These are phyloP conservation scores for Psettodes erumei DNA, from an alignment of 2,113 vertebrate genomes.

Conservation along the genomic window DNA sequence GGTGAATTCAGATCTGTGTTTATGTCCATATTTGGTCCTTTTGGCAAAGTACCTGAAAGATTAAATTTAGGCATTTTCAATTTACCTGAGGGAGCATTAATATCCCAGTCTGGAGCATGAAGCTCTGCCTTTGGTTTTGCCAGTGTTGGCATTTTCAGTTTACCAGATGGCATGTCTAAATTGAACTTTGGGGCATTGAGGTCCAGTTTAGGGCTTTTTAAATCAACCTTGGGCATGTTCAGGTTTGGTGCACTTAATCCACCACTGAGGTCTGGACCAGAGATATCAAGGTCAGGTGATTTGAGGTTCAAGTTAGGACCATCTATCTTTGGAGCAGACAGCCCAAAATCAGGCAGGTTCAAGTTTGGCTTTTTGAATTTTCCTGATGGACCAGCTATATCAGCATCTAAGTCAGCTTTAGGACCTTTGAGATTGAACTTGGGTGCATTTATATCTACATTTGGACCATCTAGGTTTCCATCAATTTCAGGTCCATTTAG, in stretches of 20 bases:
- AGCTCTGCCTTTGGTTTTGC: slow-evolving; percentile 18
- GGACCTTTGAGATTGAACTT: slow-evolving; percentile 62
- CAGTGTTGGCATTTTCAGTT: slow-evolving; percentile 53
- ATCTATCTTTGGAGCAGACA: slow-evolving; percentile 45
- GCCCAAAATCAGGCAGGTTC: slow-evolving; percentile 37
- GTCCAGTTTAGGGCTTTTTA: slow-evolving; percentile 53
- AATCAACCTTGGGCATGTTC: slow-evolving; percentile 36
- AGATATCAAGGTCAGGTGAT: slow-evolving; percentile 37
- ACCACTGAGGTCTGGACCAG: slow-evolving; percentile 46
- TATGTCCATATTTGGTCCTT: slow-evolving; percentile 53
- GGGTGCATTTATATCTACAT: slow-evolving; percentile 47
- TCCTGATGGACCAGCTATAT: slow-evolving; percentile 47
- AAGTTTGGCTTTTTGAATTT: slow-evolving; percentile 68
- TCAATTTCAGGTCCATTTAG: slow-evolving; percentile 66
- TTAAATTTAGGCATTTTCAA: slow-evolving; percentile 62
- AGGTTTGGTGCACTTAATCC: slow-evolving; percentile 54
- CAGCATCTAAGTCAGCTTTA: slow-evolving; percentile 36
- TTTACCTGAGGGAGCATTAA: slow-evolving; percentile 52
- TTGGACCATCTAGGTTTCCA: slow-evolving; percentile 45
- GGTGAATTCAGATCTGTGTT: slow-evolving; percentile 45
- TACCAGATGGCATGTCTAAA: slow-evolving; percentile 54
- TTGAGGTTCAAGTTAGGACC: slow-evolving; percentile 37
- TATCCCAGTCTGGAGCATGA: slow-evolving; percentile 48
- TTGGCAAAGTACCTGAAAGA: slow-evolving; percentile 49
- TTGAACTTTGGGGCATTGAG: slow-evolving; percentile 37